phyloP scores from a whole-genome alignment of 2,888 invertebrate genomes.

The Platycnemis pennipes region DNA sequence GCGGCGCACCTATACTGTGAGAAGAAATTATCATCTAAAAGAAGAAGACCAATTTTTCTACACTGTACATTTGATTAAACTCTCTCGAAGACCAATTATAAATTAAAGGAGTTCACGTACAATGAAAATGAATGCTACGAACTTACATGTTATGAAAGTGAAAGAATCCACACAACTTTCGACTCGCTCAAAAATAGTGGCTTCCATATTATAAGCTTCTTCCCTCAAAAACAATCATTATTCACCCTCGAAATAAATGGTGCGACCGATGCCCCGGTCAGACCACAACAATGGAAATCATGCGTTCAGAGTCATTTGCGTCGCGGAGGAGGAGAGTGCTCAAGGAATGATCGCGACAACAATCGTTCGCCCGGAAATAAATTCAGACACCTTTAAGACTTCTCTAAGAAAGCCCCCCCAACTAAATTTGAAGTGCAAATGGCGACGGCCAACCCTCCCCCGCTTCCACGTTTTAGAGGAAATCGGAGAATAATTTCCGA shows the following conservation, averaged over 20 bases:
- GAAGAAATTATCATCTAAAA: too few species aligned
- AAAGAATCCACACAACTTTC: too few species aligned
- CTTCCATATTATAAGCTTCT: too few species aligned
- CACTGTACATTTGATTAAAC: too few species aligned
- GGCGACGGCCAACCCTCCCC: not conserved
- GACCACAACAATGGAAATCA: constrained; percentile 31
- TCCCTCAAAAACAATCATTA: not conserved
- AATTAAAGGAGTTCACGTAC: too few species aligned
- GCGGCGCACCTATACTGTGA: too few species aligned
- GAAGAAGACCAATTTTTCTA: too few species aligned
- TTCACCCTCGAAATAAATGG: not conserved
- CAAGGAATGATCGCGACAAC: not conserved
- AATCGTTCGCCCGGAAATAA: constrained; percentile 8
- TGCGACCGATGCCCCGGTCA: not conserved
- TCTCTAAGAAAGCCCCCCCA: not conserved
- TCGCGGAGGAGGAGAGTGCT: not conserved
- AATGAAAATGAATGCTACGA: too few species aligned
- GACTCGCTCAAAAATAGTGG: too few species aligned
- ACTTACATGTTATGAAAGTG: too few species aligned
- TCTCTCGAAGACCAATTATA: too few species aligned
- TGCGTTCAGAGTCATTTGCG: not conserved
- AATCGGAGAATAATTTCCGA: constrained; percentile 17
- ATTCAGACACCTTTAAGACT: not conserved
- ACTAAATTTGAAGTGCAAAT: constrained; percentile 50
- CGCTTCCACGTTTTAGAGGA: not conserved